Conservation (phyloP, 23 tunicate genomes). For the Diplosoma virens region DNA sequence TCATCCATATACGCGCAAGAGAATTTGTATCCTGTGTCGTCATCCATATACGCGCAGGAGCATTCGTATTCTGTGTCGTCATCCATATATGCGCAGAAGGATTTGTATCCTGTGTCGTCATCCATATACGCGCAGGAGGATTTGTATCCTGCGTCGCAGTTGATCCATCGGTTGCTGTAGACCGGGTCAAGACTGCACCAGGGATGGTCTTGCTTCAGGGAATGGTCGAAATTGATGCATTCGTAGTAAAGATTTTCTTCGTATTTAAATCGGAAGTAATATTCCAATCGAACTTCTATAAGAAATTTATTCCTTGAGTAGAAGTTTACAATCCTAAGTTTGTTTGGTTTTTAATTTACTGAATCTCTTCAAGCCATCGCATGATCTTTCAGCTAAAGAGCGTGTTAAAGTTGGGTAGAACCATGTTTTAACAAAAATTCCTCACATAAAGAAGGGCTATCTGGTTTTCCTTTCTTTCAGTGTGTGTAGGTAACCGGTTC, state of each 20-base stretch:
- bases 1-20: no score
- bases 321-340: not conserved
- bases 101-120: constrained; percentile 75
- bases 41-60: no score
- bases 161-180: constrained; percentile 52
- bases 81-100: no score
- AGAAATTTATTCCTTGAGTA: not conserved
- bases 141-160: constrained; percentile 67
- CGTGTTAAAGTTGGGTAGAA: no score
- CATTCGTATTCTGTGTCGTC: no score
- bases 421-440: no score
- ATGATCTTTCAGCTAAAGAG: no score
- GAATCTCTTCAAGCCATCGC: no score
- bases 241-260: constrained; percentile 69
- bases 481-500: constrained; percentile 74
- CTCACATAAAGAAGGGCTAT: no score
- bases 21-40: no score
- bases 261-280: constrained; percentile 70
- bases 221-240: constrained; percentile 73
- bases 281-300: constrained; percentile 54
- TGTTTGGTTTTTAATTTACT: not conserved
- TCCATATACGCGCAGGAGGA: constrained; percentile 72
- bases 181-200: constrained; percentile 90
- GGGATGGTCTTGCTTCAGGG: constrained; percentile 51
- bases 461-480: constrained; percentile 72